Evolutionary conservation across 2,888 invertebrate genomes (phyloP).

Genomic region (Cantharis nigra): DNA sequence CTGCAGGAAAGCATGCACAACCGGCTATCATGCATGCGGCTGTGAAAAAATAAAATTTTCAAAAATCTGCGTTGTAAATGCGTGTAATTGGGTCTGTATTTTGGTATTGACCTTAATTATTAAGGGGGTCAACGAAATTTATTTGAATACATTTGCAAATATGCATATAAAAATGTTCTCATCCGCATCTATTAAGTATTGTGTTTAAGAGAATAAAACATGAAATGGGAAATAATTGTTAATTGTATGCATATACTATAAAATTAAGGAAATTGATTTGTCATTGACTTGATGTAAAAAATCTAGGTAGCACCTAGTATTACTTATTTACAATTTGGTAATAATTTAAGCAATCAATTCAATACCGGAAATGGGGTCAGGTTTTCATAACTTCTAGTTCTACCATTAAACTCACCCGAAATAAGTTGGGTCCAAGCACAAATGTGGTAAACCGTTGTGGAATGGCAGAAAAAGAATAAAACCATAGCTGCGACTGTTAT

Average conservation of each 20-base stretch:
- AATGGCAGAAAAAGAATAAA: constrained; percentile 90
- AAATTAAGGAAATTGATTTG: neutral
- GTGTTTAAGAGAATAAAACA: neutral
- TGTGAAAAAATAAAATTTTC: constrained; percentile 57
- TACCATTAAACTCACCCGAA: constrained; percentile 74
- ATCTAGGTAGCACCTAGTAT: neutral
- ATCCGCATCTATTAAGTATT: neutral
- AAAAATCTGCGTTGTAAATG: neutral
- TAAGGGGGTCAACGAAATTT: neutral
- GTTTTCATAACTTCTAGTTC: neutral
- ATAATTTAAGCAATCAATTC: neutral
- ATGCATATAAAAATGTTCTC: neutral
- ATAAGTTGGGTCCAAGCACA: constrained; percentile 96
- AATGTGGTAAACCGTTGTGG: constrained; percentile 89
- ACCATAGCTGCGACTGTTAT: constrained; percentile 87
- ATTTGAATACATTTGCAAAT: neutral
- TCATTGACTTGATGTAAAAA: neutral
- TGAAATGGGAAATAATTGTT: neutral
- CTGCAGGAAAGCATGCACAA: constrained; percentile 87
- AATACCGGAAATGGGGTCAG: neutral
- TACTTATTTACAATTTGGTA: neutral
- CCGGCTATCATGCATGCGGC: constrained; percentile 86
- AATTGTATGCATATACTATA: neutral
- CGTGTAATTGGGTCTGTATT: neutral
- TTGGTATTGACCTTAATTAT: neutral